Base-by-base conservation (phyloP, 1,140 invertebrate species). In the Drosophila biarmipes region DNA sequence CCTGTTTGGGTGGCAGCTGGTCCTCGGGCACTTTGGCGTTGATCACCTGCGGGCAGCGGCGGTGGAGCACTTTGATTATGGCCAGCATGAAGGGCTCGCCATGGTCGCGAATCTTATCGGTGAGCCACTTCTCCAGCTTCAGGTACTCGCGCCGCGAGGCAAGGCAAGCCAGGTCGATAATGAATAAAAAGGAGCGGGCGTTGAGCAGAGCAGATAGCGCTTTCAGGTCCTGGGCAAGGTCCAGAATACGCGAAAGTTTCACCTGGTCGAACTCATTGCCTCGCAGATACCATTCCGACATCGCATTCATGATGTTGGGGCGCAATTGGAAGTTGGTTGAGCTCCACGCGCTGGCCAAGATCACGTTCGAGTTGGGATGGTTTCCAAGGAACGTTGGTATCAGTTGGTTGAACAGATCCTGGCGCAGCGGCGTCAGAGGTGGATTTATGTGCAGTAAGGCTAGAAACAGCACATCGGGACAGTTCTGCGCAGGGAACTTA, bases 81-180 rank as follows among this genome's bases (percentile, higher is more conserved):
- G 96, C 96, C 1, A 95, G 94, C 8, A 98, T 95, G 91, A 98
- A 98, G 15, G 94, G 93, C 90, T 98, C 97, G 15, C 98, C 97
- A 92, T 99, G 97, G 90, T 99, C 98, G 74, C 96, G 93, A 45
- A 99, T 98, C 93, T 99, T 99, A 91, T 99, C 99, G 2, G 96
- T 96, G 0, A 99, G 92, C 98, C 99, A 99, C 92, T 99, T 99
- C 91, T 99, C 99, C 7, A 99, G 92, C 92, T 99, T 99, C 0
- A 99, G 93, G 92, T 99, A 99, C 92, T 99, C 99, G 55, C 99
- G 93, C 62, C 98, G 93, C 0, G 98, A 99, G 0, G 99, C 98
- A 42, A 99, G 93, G 92, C 98, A 99, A 0, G 99, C 98, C 52
- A 99, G 93, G 93, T 99, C 99, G 79, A 99, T 99, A 4, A 99